Percentiles rank a stretch among this genome's conserved stretches.
phyloP scores from a whole-genome alignment of 2,797 vertebrate genomes.

The Erithacus rubecula region DNA sequence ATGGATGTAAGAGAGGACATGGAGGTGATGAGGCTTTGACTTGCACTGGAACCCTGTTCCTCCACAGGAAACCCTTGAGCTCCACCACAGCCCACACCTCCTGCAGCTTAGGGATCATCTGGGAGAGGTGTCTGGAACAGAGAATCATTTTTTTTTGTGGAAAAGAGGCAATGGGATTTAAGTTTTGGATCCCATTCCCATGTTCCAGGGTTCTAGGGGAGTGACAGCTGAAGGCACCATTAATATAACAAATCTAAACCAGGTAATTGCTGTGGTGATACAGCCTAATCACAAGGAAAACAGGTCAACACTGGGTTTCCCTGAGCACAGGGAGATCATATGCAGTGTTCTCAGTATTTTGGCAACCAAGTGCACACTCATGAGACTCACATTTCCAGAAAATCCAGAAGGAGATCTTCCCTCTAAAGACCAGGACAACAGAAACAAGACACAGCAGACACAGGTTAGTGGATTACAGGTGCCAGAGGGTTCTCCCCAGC shows the following conservation, averaged over 20 bases:
- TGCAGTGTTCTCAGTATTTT: background rate
- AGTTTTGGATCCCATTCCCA: background rate
- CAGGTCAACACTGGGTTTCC: background rate
- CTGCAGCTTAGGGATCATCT: background rate
- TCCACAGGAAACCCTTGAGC: background rate
- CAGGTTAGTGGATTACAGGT: background rate
- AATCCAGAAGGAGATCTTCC: background rate
- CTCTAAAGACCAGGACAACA: background rate
- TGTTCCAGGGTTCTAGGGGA: background rate
- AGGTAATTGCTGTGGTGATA: background rate
- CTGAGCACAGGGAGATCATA: background rate
- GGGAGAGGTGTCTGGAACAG: background rate
- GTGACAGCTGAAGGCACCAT: background rate
- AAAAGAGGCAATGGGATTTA: background rate
- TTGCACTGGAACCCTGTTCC: accelerated
- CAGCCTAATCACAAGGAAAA: background rate
- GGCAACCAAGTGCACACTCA: background rate
- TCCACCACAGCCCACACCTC: background rate
- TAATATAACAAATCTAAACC: background rate
- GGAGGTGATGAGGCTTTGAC: background rate
- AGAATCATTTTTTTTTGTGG: background rate
- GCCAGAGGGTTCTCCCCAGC: background rate
- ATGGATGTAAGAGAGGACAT: background rate
- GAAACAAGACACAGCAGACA: background rate
- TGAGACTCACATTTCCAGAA: background rate